phyloP scores from a whole-genome alignment of 1,140 invertebrate species.

The Trichonephila clavipes region DNA sequence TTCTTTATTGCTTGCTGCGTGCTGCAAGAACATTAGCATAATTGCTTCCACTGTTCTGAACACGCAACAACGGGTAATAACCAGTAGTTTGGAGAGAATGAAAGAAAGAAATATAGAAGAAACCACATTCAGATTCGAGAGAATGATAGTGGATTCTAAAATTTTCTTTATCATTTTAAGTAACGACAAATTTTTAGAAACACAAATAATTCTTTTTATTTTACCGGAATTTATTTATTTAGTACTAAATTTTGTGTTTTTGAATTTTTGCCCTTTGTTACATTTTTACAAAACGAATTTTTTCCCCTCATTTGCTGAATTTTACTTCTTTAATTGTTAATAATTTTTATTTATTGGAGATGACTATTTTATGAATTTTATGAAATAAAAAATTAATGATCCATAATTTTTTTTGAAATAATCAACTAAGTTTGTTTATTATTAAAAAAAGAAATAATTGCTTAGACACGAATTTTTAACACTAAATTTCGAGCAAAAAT shows the following conservation, averaged over 20 bases:
- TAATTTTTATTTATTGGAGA: too few species aligned
- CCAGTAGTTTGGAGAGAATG: neutral
- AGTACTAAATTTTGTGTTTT: neutral
- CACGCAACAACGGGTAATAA: constrained; percentile 62
- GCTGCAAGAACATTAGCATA: constrained; percentile 50
- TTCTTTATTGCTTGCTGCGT: constrained; percentile 61
- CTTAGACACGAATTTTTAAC: too few species aligned
- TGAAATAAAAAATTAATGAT: too few species aligned
- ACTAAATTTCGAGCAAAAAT: too few species aligned
- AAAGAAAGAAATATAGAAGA: neutral
- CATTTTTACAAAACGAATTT: too few species aligned
- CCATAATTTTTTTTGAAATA: too few species aligned
- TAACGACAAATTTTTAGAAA: neutral
- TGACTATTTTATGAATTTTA: too few species aligned
- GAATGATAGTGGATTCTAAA: constrained; percentile 40
- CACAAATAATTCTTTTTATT: neutral
- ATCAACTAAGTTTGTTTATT: too few species aligned
- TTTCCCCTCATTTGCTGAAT: too few species aligned
- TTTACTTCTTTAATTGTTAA: too few species aligned
- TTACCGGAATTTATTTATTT: neutral
- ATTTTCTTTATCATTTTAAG: constrained; percentile 6
- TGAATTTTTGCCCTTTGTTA: neutral
- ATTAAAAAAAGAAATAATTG: too few species aligned
- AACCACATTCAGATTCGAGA: neutral
- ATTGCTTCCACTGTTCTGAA: constrained; percentile 59